These are phyloP conservation scores for Hippocampus guttulatus DNA, from an alignment of 2,113 vertebrate genomes.

Conservation along the genomic window DNA sequence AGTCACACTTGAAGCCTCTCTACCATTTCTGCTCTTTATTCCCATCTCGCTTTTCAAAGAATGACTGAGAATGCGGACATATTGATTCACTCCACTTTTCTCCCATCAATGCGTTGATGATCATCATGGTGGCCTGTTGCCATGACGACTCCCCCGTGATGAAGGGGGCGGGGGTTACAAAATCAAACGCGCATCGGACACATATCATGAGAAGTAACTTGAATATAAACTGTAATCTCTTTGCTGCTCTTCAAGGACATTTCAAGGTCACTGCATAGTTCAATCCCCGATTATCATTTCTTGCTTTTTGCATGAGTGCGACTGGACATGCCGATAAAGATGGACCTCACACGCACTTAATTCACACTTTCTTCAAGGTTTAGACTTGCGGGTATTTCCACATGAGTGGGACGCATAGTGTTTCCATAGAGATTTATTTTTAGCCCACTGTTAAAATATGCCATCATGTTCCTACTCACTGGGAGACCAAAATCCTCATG, in stretches of 20 bases:
- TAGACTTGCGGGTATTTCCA: slow-evolving; percentile 57
- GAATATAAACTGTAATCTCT: background rate
- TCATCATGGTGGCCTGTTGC: slow-evolving; percentile 43
- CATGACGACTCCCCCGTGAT: slow-evolving; percentile 32
- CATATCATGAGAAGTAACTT: background rate
- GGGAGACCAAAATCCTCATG: slow-evolving; percentile 29
- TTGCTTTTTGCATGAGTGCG: background rate
- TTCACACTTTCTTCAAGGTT: slow-evolving; percentile 49
- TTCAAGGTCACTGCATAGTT: slow-evolving; percentile 45
- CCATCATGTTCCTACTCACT: slow-evolving; percentile 53
- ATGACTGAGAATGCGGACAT: slow-evolving; percentile 34
- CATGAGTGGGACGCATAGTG: slow-evolving; percentile 70
- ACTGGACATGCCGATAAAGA: background rate
- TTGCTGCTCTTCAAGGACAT: slow-evolving; percentile 47
- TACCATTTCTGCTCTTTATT: slow-evolving; percentile 14
- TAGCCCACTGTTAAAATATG: slow-evolving; percentile 73
- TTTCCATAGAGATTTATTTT: slow-evolving; percentile 81
- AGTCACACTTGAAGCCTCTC: slow-evolving; percentile 40
- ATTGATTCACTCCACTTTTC: slow-evolving; percentile 43
- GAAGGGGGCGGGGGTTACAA: background rate
- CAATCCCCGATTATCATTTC: background rate
- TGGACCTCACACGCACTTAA: slow-evolving; percentile 7
- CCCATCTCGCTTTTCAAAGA: slow-evolving; percentile 29
- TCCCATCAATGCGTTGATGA: slow-evolving; percentile 26
- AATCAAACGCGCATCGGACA: slow-evolving; percentile 13